These are phyloP conservation scores for Lysandra coridon DNA, from an alignment of 2,888 invertebrate genomes.

Conservation along the genomic window DNA sequence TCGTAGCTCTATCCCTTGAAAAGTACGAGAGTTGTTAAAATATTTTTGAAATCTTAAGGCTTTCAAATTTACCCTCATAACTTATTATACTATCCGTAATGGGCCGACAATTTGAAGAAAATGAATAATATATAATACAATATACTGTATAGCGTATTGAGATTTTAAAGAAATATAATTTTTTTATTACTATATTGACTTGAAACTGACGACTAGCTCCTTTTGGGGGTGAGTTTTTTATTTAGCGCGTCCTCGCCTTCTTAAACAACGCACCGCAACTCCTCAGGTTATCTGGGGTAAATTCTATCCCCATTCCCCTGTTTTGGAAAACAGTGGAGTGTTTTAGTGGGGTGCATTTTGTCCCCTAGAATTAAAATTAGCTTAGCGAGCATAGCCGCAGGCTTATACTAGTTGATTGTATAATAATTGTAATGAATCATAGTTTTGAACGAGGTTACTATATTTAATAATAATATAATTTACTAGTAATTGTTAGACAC, in stretches of 20 bases:
- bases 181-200: too few species aligned
- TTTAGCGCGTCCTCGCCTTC: too few species aligned
- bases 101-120: too few species aligned
- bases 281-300: too few species aligned
- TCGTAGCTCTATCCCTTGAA: neutral
- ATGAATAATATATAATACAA: too few species aligned
- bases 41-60: neutral
- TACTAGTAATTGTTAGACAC: neutral
- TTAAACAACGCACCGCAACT: too few species aligned
- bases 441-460: neutral
- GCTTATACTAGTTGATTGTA: neutral
- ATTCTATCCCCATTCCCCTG: neutral
- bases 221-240: too few species aligned
- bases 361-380: neutral
- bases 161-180: too few species aligned
- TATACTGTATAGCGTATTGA: too few species aligned
- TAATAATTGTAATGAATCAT: slow-evolving; percentile 12
- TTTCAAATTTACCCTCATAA: neutral
- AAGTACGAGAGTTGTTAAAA: neutral
- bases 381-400: neutral
- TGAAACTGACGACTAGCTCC: too few species aligned
- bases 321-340: neutral
- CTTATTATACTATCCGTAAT: too few species aligned
- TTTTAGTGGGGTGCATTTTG: neutral
- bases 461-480: slow-evolving; percentile 1